Evolutionary conservation across 2,888 invertebrate genomes (phyloP).

Genomic region (Escarpia spicata): DNA sequence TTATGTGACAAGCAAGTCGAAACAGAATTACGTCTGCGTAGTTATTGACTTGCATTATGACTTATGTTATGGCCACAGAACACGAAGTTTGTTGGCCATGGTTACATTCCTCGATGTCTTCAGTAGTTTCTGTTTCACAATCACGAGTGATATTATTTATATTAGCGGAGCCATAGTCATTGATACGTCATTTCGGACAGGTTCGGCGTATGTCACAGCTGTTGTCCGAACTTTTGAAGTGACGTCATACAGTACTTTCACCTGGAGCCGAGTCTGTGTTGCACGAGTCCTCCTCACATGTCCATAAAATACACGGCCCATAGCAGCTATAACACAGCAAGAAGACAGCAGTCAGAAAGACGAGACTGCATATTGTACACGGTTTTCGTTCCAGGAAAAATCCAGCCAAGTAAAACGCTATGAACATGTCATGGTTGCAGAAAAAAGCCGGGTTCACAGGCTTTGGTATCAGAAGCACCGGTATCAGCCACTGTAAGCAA

Average conservation of each 20-base stretch:
- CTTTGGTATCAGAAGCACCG: conserved; percentile 95
- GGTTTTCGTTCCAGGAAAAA: conserved; percentile 97
- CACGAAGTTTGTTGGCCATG: not conserved
- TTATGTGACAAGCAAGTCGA: not conserved
- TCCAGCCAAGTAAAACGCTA: conserved; percentile 93
- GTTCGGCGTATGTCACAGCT: not conserved
- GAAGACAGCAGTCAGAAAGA: conserved; percentile 91
- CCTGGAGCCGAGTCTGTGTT: not conserved
- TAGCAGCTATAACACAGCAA: conserved; percentile 95
- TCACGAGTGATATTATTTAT: not conserved
- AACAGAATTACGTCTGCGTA: too few relatives aligned
- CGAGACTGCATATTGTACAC: conserved; percentile 95
- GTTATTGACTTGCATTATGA: too few relatives aligned
- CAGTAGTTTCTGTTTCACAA: not conserved
- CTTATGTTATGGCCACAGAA: too few relatives aligned
- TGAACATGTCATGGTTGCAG: conserved; percentile 94
- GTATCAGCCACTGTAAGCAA: conserved; percentile 76
- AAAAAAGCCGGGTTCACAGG: conserved; percentile 95
- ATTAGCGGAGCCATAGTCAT: not conserved
- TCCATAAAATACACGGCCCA: conserved; percentile 87
- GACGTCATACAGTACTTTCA: not conserved
- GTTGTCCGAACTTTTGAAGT: not conserved
- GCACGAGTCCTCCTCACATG: conserved; percentile 43
- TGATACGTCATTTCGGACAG: not conserved
- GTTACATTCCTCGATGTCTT: not conserved